Conservation (phyloP, 2,888 invertebrate species). For the Torymus aiolomorphi region DNA sequence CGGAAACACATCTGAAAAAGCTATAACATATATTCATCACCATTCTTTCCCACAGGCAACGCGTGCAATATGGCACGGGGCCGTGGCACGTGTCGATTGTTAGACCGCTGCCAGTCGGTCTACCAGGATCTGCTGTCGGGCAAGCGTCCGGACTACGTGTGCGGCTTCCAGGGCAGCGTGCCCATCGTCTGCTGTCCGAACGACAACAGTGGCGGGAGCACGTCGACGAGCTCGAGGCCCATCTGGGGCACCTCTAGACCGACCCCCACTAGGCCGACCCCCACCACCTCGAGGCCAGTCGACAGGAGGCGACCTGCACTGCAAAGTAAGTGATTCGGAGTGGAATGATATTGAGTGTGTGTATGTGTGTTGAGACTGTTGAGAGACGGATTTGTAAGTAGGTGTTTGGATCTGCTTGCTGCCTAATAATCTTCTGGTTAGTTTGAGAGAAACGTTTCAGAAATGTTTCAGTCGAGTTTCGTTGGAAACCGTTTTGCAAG, state of each 20-base stretch:
- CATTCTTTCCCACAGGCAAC: conserved; percentile 42
- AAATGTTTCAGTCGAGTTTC: no score
- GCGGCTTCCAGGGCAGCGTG: conserved; percentile 60
- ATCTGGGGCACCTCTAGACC: background rate
- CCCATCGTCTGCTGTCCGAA: conserved; percentile 70
- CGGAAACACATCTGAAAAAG: no score
- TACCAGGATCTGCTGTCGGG: conserved; percentile 65
- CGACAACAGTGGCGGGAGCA: background rate
- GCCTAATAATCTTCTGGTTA: no score
- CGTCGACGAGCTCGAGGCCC: conserved; percentile 17
- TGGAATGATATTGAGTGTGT: background rate
- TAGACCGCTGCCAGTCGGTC: conserved; percentile 62
- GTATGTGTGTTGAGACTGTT: background rate
- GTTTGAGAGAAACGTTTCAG: no score
- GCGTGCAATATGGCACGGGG: conserved; percentile 53
- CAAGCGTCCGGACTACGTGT: conserved; percentile 58
- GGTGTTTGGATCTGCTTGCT: no score
- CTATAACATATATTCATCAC: background rate
- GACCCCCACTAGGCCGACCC: background rate
- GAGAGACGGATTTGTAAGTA: no score
- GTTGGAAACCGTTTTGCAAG: no score
- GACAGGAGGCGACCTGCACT: conserved; percentile 54
- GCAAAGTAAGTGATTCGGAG: conserved; percentile 61
- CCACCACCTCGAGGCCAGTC: background rate
- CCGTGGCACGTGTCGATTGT: conserved; percentile 62